Conservation (phyloP, 2,888 invertebrate species). For the Euphydryas editha region DNA sequence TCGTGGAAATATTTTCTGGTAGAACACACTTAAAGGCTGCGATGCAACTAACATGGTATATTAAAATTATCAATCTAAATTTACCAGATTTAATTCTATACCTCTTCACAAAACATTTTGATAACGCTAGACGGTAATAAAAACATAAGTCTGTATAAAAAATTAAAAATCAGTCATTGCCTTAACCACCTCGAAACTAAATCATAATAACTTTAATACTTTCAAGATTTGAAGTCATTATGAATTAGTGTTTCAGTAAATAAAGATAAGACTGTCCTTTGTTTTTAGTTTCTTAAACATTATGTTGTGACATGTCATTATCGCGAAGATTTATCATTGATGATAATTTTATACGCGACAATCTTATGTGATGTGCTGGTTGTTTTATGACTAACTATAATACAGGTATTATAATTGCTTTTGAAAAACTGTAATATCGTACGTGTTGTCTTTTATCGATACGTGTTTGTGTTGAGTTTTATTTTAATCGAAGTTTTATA, state of each 20-base stretch:
- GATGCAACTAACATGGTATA: too few relatives aligned
- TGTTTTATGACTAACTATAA: constrained; percentile 21
- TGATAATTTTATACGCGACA: constrained; percentile 36
- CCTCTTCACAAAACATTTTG: too few relatives aligned
- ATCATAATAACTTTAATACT: constrained; percentile 42
- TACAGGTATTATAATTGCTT: constrained; percentile 23
- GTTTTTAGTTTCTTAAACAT: constrained; percentile 58
- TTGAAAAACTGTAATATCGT: constrained; percentile 16
- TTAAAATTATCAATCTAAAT: too few relatives aligned
- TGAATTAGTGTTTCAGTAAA: constrained; percentile 69
- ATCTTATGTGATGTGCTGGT: constrained; percentile 19
- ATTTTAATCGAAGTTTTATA: background rate
- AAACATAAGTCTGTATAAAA: too few relatives aligned
- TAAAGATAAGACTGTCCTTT: constrained; percentile 72
- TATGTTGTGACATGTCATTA: constrained; percentile 53
- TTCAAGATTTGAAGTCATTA: constrained; percentile 56
- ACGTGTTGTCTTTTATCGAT: background rate
- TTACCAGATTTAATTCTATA: too few relatives aligned
- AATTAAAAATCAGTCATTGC: constrained; percentile 1
- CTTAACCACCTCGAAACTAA: constrained; percentile 35
- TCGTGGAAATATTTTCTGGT: too few relatives aligned
- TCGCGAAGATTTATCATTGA: constrained; percentile 49
- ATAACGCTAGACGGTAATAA: too few relatives aligned
- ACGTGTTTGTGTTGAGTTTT: background rate
- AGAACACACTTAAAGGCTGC: too few relatives aligned